phyloP scores from a whole-genome alignment of 2,113 vertebrate species.

The Egretta garzetta region DNA sequence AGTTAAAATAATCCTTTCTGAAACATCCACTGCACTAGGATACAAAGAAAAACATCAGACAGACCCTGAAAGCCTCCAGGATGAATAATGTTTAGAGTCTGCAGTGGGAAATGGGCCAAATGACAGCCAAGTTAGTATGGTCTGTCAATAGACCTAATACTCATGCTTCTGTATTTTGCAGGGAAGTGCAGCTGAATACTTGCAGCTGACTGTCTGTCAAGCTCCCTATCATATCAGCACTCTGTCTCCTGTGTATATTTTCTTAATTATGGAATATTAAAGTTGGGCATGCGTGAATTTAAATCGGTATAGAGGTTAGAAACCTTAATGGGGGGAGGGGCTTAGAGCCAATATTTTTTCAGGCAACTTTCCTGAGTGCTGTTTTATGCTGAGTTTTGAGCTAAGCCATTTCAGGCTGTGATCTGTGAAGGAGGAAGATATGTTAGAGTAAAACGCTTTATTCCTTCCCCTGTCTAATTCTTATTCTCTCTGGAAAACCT shows the following conservation, averaged over 20 bases:
- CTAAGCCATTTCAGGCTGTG: background rate
- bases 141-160: slow-evolving; percentile 63
- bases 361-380: background rate
- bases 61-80: slow-evolving; percentile 67
- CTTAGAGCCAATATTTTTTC: background rate
- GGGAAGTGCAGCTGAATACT: slow-evolving; percentile 40
- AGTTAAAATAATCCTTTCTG: slow-evolving; percentile 81
- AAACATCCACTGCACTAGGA: slow-evolving; percentile 71
- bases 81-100: slow-evolving; percentile 74
- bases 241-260: background rate
- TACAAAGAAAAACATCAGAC: slow-evolving; percentile 65
- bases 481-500: background rate
- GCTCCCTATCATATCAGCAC: background rate
- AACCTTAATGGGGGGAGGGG: background rate
- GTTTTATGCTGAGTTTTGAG: background rate
- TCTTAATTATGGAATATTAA: background rate
- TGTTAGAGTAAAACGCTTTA: background rate
- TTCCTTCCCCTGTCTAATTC: background rate
- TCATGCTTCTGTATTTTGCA: slow-evolving; percentile 39
- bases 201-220: slow-evolving; percentile 66
- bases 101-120: slow-evolving; percentile 62
- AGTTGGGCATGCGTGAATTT: background rate
- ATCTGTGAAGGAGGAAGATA: background rate
- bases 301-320: background rate
- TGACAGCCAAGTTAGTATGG: slow-evolving; percentile 51